Conservation (phyloP, 2,797 vertebrate genomes). For the Phrynocephalus guinanensis region DNA sequence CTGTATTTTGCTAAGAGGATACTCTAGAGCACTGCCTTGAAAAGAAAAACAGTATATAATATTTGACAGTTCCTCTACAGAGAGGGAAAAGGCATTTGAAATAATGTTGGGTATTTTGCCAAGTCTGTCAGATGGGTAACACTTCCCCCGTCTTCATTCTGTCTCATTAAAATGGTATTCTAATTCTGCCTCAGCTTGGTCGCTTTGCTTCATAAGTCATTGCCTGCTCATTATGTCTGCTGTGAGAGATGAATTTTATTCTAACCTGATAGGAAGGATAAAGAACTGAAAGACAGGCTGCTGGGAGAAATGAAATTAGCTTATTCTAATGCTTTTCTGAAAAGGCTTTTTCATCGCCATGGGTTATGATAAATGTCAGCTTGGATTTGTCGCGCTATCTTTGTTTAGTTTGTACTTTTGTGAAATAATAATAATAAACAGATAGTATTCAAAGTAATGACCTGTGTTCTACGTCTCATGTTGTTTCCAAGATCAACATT, state of each 20-base stretch:
- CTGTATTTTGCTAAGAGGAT: constrained; percentile 61
- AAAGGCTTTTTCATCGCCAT: constrained; percentile 70
- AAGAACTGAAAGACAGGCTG: constrained; percentile 79
- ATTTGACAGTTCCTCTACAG: constrained; percentile 72
- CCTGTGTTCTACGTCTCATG: constrained; percentile 59
- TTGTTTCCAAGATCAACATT: constrained; percentile 58
- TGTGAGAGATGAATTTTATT: constrained; percentile 83
- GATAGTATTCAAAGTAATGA: constrained; percentile 61
- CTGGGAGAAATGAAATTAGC: constrained; percentile 80
- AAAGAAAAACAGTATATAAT: constrained; percentile 29
- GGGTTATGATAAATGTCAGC: constrained; percentile 72
- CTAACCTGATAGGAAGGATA: constrained; percentile 79
- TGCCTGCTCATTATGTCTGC: constrained; percentile 83
- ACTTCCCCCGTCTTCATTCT: constrained; percentile 76
- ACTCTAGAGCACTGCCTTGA: constrained; percentile 52
- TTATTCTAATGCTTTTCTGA: constrained; percentile 76
- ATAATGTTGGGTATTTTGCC: constrained; percentile 82
- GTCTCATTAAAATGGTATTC: constrained; percentile 85
- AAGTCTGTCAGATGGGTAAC: constrained; percentile 82
- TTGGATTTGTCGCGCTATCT: constrained; percentile 74
- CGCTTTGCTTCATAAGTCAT: constrained; percentile 82
- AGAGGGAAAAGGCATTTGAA: constrained; percentile 76
- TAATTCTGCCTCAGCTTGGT: constrained; percentile 82
- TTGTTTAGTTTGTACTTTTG: constrained; percentile 70
- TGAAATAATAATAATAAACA: constrained; percentile 44